These are phyloP conservation scores for Oscheius sp. DNA, from an alignment of 2,888 invertebrate species.

Conservation along the genomic window DNA sequence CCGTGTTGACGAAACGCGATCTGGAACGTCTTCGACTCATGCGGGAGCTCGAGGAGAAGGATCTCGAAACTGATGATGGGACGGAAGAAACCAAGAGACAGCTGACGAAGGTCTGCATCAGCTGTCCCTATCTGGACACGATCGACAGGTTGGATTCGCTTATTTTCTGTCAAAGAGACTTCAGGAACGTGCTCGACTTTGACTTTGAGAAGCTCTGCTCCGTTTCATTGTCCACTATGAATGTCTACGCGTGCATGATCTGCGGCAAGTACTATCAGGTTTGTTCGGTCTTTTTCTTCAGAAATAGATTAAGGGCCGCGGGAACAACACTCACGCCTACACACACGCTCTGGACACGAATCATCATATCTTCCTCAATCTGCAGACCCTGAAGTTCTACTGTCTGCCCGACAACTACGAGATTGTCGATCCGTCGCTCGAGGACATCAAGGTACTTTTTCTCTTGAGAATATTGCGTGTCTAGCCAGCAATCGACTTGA, in stretches of 20 bases:
- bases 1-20: neutral
- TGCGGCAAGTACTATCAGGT: constrained; percentile 96
- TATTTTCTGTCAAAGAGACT: neutral
- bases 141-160: constrained; percentile 83
- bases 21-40: neutral
- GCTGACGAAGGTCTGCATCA: neutral
- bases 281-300: constrained; percentile 8
- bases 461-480: neutral
- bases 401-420: constrained; percentile 99
- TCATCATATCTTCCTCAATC: constrained; percentile 93
- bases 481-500: too few species aligned
- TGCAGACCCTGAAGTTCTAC: constrained; percentile 95
- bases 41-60: constrained; percentile 8
- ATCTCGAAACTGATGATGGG: neutral
- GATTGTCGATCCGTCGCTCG: constrained; percentile 93
- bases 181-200: constrained; percentile 89
- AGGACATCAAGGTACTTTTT: constrained; percentile 84
- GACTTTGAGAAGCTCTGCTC: constrained; percentile 99
- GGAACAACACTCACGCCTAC: constrained; percentile 97
- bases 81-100: neutral
- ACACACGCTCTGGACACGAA: constrained; percentile 97
- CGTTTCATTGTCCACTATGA: constrained; percentile 94
- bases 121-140: constrained; percentile 95
- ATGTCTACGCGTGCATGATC: constrained; percentile 98
- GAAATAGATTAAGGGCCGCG: constrained; percentile 82